Evolutionary conservation across 2,113 vertebrate species (phyloP), one percentile per base, ranked within the genome.

Genomic region (Pachycephala philippinensis): DNA sequence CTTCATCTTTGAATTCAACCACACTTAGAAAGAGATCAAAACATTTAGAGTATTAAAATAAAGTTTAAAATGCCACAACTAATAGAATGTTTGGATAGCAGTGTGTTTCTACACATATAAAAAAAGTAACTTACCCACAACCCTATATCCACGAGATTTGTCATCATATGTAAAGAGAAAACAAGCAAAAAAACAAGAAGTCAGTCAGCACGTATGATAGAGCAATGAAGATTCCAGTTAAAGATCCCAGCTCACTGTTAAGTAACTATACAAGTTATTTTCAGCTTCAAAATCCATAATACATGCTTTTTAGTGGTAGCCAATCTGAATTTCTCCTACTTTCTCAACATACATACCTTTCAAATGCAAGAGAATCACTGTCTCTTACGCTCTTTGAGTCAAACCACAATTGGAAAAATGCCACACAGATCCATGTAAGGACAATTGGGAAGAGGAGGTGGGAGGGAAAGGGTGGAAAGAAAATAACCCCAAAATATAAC

Each of bases 1-100:
- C 99, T 97, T 99, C 99, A 98, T 99, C 99, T 98, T 99, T 99
- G 97, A 99, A 99, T 98, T 99, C 99, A 93, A 99, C 99, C 96
- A 99, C 99, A 97, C 99, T 99, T 98, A 40, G 71, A 89, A 66
- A 87, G 68, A 97, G 68, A 97, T 84, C 84, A 96, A 97, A 84
- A 89, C 21, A 95, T 66, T 89, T 49, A 45, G 53, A 90, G 91
- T 64, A 69, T 96, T 98, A 97, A 97, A 96, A 71, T 66, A 92
- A 80, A 89, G 83, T 85, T 92, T 75, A 63, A 53, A 69, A 77
- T 23, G 33, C 54, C 60, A 78, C 71, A 61, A 24, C 30, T 37
- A 89, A 75, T 20, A 87, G 35, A 89, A 80, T 59, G 21, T 45
- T 88, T 76, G 27, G 13, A 74, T 16, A 88, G 64, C 19, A 87